These are phyloP conservation scores for Uloborus diversus DNA, from an alignment of 1,140 invertebrate genomes.

Conservation along the genomic window DNA sequence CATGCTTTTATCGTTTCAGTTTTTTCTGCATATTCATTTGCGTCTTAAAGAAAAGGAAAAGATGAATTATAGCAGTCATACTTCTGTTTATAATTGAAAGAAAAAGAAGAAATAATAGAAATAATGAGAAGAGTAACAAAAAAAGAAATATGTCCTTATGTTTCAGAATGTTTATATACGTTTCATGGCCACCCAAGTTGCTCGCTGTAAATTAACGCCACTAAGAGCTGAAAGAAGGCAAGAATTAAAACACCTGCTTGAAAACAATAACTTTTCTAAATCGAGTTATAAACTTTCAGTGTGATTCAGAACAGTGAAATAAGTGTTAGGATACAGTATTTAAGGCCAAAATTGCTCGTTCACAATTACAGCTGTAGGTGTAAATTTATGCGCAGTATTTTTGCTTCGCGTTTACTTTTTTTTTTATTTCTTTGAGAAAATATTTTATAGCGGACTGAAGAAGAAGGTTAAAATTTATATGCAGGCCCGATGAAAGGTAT, in stretches of 20 bases:
- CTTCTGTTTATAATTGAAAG: constrained; percentile 10
- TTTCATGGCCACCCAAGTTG: constrained; percentile 43
- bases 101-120: neutral
- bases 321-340: constrained; percentile 24
- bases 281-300: constrained; percentile 46
- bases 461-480: too few species aligned
- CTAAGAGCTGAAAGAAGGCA: constrained; percentile 28
- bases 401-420: too few species aligned
- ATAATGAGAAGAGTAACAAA: constrained; percentile 2
- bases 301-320: constrained; percentile 20
- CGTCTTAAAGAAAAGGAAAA: too few species aligned
- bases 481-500: too few species aligned
- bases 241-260: constrained; percentile 43
- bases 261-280: constrained; percentile 48
- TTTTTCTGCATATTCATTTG: too few species aligned
- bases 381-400: constrained; percentile 31
- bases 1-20: too few species aligned
- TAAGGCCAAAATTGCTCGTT: constrained; percentile 15
- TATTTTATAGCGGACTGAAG: too few species aligned
- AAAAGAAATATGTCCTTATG: constrained; percentile 3
- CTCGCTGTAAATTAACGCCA: constrained; percentile 27
- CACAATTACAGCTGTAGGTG: neutral
- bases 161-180: constrained; percentile 24
- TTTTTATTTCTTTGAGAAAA: too few species aligned
- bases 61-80: neutral